Evolutionary conservation across 2,797 vertebrate species (phyloP), one percentile per base, ranked within the genome.

Genomic region (Rhabdophis nuchalis): DNA sequence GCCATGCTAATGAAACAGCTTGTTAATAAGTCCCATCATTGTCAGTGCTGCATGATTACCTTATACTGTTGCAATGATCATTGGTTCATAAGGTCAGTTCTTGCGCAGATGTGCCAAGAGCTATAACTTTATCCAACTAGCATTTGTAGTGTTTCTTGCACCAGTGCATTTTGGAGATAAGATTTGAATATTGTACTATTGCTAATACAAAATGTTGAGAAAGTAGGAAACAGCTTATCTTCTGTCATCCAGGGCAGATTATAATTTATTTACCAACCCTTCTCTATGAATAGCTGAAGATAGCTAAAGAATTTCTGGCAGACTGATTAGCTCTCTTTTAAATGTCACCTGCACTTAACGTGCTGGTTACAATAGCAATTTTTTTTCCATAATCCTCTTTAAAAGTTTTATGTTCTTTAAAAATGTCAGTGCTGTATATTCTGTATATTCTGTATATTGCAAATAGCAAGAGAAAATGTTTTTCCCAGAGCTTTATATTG

Each of bases 381-480:
- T 58, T 86, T 54, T 52, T 53, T 52, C 46, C 92, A 57, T 86
- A 86, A 46, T n/a, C 8, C 23, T 54, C 56, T 53, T 72, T 64
- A 46, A 0, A 0, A 50, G 0, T 85, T 92, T 14, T 29, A 50
- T 53, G 32, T 72, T 86, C 23, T 89, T 87, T 57, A 46, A 1
- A 14, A 25, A 52, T 0, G 0, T 68, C 25, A 0, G 9, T 89
- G 82, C 41, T 60, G 1, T n/a, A n/a, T n/a, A n/a, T n/a, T n/a
- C 0, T 11, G 32, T n/a, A 54, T 27, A 13, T 54, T n/a, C 87
- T 82, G 9, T 41, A 85, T 23, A 20, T 91, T 8, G 53, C 50
- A 36, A 36, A 41, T 85, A 57, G 0, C 0, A 0, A 11, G 27
- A 10, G 29, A 0, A 0, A 6, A 46, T 27, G 1, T n/a, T 16